These are phyloP conservation scores for Sarcophaga variegata DNA, from an alignment of 2,888 invertebrate species.

Conservation along the genomic window DNA sequence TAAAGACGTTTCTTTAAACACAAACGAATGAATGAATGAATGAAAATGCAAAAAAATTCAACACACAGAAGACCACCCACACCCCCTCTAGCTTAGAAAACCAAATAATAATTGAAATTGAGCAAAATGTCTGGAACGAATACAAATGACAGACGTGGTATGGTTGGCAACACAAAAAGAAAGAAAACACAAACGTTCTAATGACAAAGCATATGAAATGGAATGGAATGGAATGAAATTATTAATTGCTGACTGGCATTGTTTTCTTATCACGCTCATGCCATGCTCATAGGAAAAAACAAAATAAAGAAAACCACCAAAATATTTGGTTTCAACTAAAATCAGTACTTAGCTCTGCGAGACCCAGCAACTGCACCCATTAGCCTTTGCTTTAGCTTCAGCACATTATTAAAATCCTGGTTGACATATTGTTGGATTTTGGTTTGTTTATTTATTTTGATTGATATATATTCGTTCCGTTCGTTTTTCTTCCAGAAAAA, in stretches of 20 bases:
- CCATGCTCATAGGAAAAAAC: neutral
- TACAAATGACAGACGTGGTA: neutral
- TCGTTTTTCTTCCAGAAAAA: neutral
- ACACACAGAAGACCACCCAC: neutral
- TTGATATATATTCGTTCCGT: conserved; percentile 41
- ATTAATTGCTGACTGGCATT: neutral
- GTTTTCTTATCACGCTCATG: neutral
- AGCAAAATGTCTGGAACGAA: conserved; percentile 4
- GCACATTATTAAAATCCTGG: conserved; percentile 37
- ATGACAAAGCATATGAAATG: conserved; percentile 19
- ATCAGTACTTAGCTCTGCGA: neutral
- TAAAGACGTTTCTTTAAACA: conserved; percentile 45
- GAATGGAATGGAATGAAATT: neutral
- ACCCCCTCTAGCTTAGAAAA: neutral
- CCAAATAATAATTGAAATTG: conserved; percentile 24
- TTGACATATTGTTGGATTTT: conserved; percentile 58
- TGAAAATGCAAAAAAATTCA: neutral
- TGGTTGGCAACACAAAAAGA: neutral
- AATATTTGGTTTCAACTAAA: too few species aligned
- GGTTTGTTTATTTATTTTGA: conserved; percentile 51
- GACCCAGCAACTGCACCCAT: neutral
- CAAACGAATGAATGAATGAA: conserved; percentile 5
- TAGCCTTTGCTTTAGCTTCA: neutral
- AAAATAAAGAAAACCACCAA: neutral
- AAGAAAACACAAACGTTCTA: neutral